Evolutionary conservation across 2,888 invertebrate species (phyloP).

Genomic region (Steinernema carpocapsae): DNA sequence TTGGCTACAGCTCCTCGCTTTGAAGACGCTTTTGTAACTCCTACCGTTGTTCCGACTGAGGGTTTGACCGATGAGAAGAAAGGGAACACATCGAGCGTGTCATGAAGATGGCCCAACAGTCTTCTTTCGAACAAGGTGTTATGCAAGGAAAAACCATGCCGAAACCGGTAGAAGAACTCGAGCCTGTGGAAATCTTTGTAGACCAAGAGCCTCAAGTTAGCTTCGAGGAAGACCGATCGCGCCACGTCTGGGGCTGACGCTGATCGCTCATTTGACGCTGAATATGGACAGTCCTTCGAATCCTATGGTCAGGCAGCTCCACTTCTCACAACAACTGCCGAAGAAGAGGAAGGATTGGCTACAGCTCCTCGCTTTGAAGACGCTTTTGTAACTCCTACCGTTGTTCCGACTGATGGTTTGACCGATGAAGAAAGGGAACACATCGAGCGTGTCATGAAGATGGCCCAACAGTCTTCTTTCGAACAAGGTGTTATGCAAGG

Average conservation of each 20-base stretch:
- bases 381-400: background rate
- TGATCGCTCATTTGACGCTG: conserved; percentile 36
- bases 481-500: too few relatives aligned
- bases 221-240: conserved; percentile 37
- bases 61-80: conserved; percentile 50
- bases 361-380: conserved; percentile 21
- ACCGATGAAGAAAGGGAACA: conserved; percentile 47
- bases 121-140: conserved; percentile 41
- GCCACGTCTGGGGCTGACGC: conserved; percentile 45
- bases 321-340: background rate
- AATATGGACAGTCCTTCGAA: background rate
- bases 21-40: too few relatives aligned
- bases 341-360: conserved; percentile 26
- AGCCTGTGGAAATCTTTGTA: conserved; percentile 13
- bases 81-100: conserved; percentile 49
- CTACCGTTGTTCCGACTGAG: background rate
- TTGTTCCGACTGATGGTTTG: conserved; percentile 9
- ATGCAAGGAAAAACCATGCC: background rate
- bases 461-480: conserved; percentile 44
- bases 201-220: background rate
- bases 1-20: too few relatives aligned
- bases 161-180: background rate
- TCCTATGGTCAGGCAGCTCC: background rate
- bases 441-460: conserved; percentile 46
- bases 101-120: conserved; percentile 44